These are phyloP conservation scores for Agrypnia vestita DNA, from an alignment of 1,140 invertebrate genomes.

Conservation along the genomic window DNA sequence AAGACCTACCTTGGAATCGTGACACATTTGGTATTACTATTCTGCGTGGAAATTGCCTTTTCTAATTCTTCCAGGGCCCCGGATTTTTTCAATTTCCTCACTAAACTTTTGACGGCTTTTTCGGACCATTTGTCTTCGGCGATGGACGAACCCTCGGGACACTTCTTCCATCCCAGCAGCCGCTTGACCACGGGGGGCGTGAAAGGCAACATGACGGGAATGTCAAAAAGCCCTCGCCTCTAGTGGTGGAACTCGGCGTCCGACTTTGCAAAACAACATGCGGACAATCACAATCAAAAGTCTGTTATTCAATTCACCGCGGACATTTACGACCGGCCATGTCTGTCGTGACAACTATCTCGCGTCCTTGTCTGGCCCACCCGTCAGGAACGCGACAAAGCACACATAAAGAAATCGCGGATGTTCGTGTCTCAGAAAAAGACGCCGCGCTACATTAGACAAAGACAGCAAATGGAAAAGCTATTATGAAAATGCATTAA, in stretches of 20 bases:
- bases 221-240: constrained; percentile 50
- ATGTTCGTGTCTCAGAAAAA: constrained; percentile 19
- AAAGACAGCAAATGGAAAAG: background rate
- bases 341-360: constrained; percentile 21
- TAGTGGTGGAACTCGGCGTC: background rate
- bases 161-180: constrained; percentile 94
- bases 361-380: constrained; percentile 6
- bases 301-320: constrained; percentile 23
- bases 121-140: constrained; percentile 98
- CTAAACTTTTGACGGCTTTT: constrained; percentile 96
- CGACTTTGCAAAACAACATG: constrained; percentile 27
- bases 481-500: no score
- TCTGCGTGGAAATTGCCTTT: constrained; percentile 93
- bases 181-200: constrained; percentile 95
- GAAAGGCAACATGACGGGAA: constrained; percentile 88
- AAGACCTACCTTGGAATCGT: constrained; percentile 90
- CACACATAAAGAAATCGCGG: constrained; percentile 4
- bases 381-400: background rate
- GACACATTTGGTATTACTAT: constrained; percentile 94
- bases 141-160: constrained; percentile 76
- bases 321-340: constrained; percentile 14
- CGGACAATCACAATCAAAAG: constrained; percentile 6
- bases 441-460: constrained; percentile 12
- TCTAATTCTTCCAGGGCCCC: constrained; percentile 94
- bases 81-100: constrained; percentile 97